Evolutionary conservation across 2,888 invertebrate genomes (phyloP).

Genomic region (Steinernema hermaphroditum): DNA sequence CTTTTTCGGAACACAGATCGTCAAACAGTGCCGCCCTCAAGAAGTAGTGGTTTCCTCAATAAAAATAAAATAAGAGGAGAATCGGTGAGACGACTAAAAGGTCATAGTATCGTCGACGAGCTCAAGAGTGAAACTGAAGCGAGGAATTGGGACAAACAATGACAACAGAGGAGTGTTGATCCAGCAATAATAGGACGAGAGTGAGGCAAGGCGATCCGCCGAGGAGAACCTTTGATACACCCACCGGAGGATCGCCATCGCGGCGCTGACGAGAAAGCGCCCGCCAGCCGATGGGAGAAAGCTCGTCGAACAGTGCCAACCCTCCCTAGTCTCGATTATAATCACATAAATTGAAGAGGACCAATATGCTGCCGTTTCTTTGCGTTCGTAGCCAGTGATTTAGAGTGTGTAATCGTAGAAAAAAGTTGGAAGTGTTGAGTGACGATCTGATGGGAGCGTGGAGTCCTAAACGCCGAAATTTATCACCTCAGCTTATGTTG

Average conservation of each 20-base stretch:
- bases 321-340: slow-evolving; percentile 29
- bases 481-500: background rate
- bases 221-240: slow-evolving; percentile 28
- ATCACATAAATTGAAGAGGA: slow-evolving; percentile 30
- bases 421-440: slow-evolving; percentile 7
- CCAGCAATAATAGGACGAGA: slow-evolving; percentile 30
- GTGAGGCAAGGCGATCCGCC: slow-evolving; percentile 24
- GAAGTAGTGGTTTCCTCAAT: no score
- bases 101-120: background rate
- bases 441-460: background rate
- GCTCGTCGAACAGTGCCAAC: slow-evolving; percentile 27
- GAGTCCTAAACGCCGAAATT: slow-evolving; percentile 5
- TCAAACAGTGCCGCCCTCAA: no score
- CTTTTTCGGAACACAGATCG: no score
- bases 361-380: slow-evolving; percentile 25
- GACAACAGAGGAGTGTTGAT: slow-evolving; percentile 16
- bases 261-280: slow-evolving; percentile 21
- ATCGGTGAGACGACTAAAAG: no score
- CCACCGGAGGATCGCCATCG: slow-evolving; percentile 25
- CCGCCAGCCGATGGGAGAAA: slow-evolving; percentile 16
- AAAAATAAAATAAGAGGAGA: no score
- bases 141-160: slow-evolving; percentile 27
- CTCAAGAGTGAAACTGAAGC: slow-evolving; percentile 5
- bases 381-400: background rate
- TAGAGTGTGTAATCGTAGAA: slow-evolving; percentile 9